A percentile compares a stretch with the other conserved stretches of the same genome.
These are phyloP conservation scores for Peromyscus polionotus DNA, from an alignment of 2,113 vertebrate species.

Conservation along the genomic window DNA sequence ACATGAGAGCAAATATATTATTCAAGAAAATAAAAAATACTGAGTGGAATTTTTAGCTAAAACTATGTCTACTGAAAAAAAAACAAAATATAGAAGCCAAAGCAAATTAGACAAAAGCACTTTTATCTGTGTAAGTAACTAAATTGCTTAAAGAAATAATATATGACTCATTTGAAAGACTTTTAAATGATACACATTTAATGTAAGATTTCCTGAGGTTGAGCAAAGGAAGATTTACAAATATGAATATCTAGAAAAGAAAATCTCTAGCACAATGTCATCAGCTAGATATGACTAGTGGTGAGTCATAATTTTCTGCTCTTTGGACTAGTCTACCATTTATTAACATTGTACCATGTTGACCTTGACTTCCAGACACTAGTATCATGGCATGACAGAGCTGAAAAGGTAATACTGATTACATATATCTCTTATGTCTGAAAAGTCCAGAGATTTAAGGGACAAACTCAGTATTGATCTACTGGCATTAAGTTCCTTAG, in stretches of 20 bases:
- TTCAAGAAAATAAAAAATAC: conserved; percentile 43
- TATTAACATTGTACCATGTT: not conserved
- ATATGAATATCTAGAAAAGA: not conserved
- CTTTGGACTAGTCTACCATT: not conserved
- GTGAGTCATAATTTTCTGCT: not conserved
- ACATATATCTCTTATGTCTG: not conserved
- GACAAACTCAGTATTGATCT: not conserved
- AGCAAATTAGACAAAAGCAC: not conserved
- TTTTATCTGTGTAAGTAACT: conserved; percentile 1
- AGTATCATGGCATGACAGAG: not conserved
- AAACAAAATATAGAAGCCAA: conserved; percentile 25
- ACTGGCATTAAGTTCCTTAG: conserved; percentile 38
- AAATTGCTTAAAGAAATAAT: not conserved
- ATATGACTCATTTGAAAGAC: not conserved
- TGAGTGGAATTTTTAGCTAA: not conserved
- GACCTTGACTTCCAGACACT: conserved; percentile 22
- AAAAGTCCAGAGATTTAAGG: conserved; percentile 54
- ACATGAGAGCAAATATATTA: conserved; percentile 15
- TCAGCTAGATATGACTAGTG: not conserved
- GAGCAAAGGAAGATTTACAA: not conserved
- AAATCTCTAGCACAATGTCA: not conserved
- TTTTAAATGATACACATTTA: conserved; percentile 2
- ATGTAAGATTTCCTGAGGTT: not conserved
- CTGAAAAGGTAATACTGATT: not conserved
- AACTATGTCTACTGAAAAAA: not conserved